Conservation (phyloP, 2,888 invertebrate genomes). For the Orthosia cruda region DNA sequence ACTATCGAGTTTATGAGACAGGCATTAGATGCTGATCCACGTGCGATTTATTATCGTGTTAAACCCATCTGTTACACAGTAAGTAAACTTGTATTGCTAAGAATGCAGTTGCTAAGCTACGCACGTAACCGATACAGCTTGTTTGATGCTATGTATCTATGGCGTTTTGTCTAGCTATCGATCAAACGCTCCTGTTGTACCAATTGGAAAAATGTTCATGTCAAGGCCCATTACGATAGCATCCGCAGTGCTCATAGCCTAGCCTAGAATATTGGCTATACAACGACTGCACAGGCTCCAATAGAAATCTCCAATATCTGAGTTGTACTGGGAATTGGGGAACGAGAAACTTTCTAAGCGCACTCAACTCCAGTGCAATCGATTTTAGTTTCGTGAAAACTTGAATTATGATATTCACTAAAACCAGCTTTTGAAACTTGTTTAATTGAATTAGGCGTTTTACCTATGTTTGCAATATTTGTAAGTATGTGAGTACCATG, state of each 20-base stretch:
- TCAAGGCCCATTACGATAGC: constrained; percentile 52
- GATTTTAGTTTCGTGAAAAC: constrained; percentile 54
- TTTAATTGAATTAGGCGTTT: too few relatives aligned
- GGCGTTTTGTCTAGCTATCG: constrained; percentile 42
- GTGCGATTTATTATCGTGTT: constrained; percentile 62
- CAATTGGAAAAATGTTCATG: constrained; percentile 46
- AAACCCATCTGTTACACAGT: constrained; percentile 38
- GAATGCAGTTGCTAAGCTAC: constrained; percentile 61
- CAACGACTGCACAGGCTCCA: constrained; percentile 15
- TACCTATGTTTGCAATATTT: too few relatives aligned
- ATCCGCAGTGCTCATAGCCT: constrained; percentile 33
- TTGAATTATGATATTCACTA: constrained; percentile 45
- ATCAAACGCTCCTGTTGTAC: constrained; percentile 44
- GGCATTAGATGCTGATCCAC: constrained; percentile 56
- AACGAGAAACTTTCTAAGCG: constrained; percentile 54
- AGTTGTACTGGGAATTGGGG: constrained; percentile 51
- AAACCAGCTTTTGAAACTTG: constrained; percentile 31
- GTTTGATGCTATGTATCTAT: constrained; percentile 45
- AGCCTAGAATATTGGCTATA: constrained; percentile 36
- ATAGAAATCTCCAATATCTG: constrained; percentile 45
- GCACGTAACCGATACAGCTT: constrained; percentile 51
- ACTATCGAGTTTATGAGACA: constrained; percentile 62
- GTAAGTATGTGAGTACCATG: too few relatives aligned
- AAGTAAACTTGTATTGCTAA: constrained; percentile 62
- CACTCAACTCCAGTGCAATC: constrained; percentile 39